Evolutionary conservation across 2,888 invertebrate species (phyloP).

Genomic region (Congeria kusceri): DNA sequence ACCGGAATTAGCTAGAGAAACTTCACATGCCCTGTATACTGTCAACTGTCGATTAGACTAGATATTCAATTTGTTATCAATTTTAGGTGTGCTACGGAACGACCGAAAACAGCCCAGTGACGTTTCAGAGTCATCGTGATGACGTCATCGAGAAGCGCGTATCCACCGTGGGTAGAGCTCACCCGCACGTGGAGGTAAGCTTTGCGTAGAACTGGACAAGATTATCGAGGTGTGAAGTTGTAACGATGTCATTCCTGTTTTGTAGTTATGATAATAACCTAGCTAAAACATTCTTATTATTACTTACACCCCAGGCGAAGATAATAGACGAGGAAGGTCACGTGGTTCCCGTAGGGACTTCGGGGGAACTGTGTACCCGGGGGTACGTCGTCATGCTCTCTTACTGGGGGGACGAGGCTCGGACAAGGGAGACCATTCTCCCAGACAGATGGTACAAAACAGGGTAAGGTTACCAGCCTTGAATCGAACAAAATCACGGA

Average conservation of each 20-base stretch:
- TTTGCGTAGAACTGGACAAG: too few relatives aligned
- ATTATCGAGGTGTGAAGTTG: too few relatives aligned
- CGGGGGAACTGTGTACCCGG: slow-evolving; percentile 91
- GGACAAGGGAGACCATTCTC: slow-evolving; percentile 89
- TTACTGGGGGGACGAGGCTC: slow-evolving; percentile 93
- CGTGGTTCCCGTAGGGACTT: slow-evolving; percentile 89
- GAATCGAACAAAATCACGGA: too few relatives aligned
- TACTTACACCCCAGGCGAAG: slow-evolving; percentile 87
- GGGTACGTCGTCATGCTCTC: slow-evolving; percentile 92
- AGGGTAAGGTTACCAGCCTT: too few relatives aligned
- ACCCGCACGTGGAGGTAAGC: slow-evolving; percentile 87
- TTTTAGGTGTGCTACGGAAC: slow-evolving; percentile 87
- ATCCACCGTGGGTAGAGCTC: slow-evolving; percentile 87
- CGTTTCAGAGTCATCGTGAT: slow-evolving; percentile 86
- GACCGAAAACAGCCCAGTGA: slow-evolving; percentile 88
- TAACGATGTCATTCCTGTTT: too few relatives aligned
- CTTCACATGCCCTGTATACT: too few relatives aligned
- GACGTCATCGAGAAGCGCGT: slow-evolving; percentile 86
- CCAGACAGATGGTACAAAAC: slow-evolving; percentile 90
- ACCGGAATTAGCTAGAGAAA: too few relatives aligned
- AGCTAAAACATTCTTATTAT: too few relatives aligned
- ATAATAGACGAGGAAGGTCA: slow-evolving; percentile 88
- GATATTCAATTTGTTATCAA: too few relatives aligned
- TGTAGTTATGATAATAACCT: too few relatives aligned
- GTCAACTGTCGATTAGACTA: too few relatives aligned